Percentiles rank a stretch among this genome's conserved stretches.
phyloP scores from a whole-genome alignment of 2,797 vertebrate species.

The Botia kubotai region DNA sequence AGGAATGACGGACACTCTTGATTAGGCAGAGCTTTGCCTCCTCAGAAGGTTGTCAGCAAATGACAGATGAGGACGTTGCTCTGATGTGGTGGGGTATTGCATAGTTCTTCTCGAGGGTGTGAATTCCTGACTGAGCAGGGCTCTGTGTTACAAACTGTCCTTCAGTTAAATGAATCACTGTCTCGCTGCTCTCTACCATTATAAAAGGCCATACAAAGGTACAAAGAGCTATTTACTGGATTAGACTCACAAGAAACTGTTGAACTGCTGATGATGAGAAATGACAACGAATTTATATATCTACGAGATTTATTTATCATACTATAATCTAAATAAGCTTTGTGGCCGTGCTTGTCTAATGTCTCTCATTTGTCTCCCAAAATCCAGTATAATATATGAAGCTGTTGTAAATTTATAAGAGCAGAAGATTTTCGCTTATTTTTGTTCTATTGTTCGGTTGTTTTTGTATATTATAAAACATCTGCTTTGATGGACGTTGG shows the following conservation, averaged over 20 bases:
- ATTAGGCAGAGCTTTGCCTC: conserved; percentile 54
- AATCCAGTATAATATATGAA: conserved; percentile 53
- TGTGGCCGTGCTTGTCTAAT: conserved; percentile 53
- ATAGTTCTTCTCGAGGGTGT: conserved; percentile 55
- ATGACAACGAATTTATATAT: conserved; percentile 46
- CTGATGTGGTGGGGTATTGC: conserved; percentile 53
- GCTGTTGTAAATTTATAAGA: conserved; percentile 49
- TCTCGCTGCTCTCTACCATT: conserved; percentile 48
- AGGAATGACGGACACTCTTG: conserved; percentile 54
- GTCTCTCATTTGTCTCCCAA: conserved; percentile 40
- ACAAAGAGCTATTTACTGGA: conserved; percentile 38
- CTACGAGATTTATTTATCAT: conserved; percentile 48
- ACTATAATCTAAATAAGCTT: conserved; percentile 46
- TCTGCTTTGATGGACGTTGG: conserved; percentile 32
- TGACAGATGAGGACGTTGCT: conserved; percentile 50
- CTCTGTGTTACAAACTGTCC: conserved; percentile 30
- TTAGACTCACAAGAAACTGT: conserved; percentile 20
- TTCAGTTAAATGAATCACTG: conserved; percentile 39
- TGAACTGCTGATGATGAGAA: conserved; percentile 19
- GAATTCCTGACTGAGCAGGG: conserved; percentile 36
- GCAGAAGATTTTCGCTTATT: conserved; percentile 47
- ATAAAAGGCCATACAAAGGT: conserved; percentile 41
- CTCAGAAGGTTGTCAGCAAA: conserved; percentile 56
- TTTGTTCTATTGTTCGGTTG: conserved; percentile 20
- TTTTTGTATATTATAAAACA: conserved; percentile 37